These are phyloP conservation scores for Rhagologus leucostigma DNA, from an alignment of 2,113 vertebrate genomes.

Conservation along the genomic window DNA sequence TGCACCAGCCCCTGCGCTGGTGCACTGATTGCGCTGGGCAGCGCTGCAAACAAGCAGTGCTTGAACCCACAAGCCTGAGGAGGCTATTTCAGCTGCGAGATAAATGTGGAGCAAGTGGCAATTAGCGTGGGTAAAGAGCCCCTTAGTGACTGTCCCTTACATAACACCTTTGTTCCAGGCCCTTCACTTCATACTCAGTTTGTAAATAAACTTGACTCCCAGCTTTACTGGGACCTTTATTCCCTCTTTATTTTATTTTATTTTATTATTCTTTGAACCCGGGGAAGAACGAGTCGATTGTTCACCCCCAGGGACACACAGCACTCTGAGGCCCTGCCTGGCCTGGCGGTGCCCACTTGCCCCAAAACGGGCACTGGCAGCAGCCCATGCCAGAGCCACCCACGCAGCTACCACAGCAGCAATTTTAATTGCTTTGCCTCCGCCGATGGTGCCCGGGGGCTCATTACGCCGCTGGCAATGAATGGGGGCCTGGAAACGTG, in stretches of 20 bases:
- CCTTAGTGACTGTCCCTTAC: conserved; percentile 49
- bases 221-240: background rate
- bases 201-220: conserved; percentile 58
- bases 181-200: conserved; percentile 27
- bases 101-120: conserved; percentile 11
- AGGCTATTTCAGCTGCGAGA: background rate
- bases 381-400: background rate
- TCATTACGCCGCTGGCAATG: background rate
- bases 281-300: background rate
- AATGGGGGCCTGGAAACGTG: background rate
- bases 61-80: background rate
- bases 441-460: background rate
- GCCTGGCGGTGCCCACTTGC: background rate
- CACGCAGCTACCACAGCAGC: background rate
- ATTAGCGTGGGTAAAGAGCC: conserved; percentile 38
- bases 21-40: background rate
- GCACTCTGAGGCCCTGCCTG: background rate
- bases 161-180: conserved; percentile 50
- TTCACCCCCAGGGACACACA: background rate
- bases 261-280: background rate
- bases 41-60: background rate
- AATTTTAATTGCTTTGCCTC: conserved; percentile 43
- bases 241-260: background rate
- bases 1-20: fast-evolving
- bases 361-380: background rate